Base-by-base conservation (phyloP, 2,888 invertebrate genomes). In the Sarcophaga carnaria region DNA sequence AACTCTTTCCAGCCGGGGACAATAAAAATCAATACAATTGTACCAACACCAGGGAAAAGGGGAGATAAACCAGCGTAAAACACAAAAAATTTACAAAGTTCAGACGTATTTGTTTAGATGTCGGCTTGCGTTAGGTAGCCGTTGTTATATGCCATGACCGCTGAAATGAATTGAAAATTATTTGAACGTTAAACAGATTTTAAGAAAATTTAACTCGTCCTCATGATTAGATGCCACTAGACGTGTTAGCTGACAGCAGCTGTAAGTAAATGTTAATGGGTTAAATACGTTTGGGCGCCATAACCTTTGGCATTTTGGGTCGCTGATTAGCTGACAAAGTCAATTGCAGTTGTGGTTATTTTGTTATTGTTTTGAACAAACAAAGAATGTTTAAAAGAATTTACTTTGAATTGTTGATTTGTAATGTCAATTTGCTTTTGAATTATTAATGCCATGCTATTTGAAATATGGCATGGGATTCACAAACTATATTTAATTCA, bases 81-180 rank as follows among this genome's bases (percentile, higher is more conserved):
- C n/a, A 14, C 59, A 72, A 64, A 80, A 79, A 49, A 20, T 63
- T 80, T 80, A 25, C n/a, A 60, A 72, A 80, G 14, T 74, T 72
- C 12, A 59, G n/a, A 47, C 72, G 59, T 49, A 47, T 49, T 74
- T 80, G 37, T 63, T 71, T 63, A 64, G 17, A 49, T 64, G 8
- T 17, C 54, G 14, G 37, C 37, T 17, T 79, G 62, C 27, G 49
- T 12, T 49, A 70, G 45, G 25, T 71, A n/a, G 80, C 37, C 45
- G 59, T 67, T 4, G 20, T 60, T 47, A 49, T 8, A 25, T 60
- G 59, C 6, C 59, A 27, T 66, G 47, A 66, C 59, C 80, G 47
- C 54, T 66, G 10, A 72, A 80, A 66, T 45, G 14, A 79, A 62
- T 71, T 79, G 37, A 17, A 79, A 63, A 49, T 49, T 63, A 63